Conservation (phyloP, 2,797 vertebrate genomes). For the Halcyon smyrnensis region DNA sequence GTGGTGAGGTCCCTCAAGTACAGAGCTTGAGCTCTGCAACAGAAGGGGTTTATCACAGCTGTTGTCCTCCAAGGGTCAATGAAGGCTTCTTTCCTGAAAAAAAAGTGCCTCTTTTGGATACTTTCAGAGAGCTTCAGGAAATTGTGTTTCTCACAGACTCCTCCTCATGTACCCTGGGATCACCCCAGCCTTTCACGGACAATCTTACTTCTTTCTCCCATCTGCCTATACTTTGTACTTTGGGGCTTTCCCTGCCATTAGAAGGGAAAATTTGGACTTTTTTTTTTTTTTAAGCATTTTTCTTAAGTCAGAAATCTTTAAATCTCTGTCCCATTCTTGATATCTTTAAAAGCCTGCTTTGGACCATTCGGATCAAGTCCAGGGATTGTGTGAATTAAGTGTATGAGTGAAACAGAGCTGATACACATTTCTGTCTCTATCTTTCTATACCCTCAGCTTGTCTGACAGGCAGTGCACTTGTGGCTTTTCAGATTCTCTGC, state of each 20-base stretch:
- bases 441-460: background rate
- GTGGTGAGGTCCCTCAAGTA: background rate
- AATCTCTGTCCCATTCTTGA: background rate
- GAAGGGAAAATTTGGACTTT: background rate
- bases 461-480: background rate
- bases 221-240: background rate
- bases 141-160: background rate
- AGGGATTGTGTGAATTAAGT: background rate
- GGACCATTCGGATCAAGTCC: background rate
- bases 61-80: background rate
- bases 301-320: background rate
- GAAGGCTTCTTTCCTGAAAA: background rate
- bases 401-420: background rate
- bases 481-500: background rate
- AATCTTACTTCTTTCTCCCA: background rate
- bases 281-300: background rate
- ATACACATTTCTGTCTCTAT: background rate
- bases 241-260: background rate
- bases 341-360: background rate
- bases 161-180: background rate
- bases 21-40: background rate
- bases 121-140: background rate
- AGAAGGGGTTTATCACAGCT: background rate
- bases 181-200: background rate
- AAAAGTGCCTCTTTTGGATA: background rate